A percentile compares a stretch with the other conserved stretches of the same genome.
These are phyloP conservation scores for Epinotia nisella DNA, from an alignment of 2,888 invertebrate genomes.

Conservation along the genomic window DNA sequence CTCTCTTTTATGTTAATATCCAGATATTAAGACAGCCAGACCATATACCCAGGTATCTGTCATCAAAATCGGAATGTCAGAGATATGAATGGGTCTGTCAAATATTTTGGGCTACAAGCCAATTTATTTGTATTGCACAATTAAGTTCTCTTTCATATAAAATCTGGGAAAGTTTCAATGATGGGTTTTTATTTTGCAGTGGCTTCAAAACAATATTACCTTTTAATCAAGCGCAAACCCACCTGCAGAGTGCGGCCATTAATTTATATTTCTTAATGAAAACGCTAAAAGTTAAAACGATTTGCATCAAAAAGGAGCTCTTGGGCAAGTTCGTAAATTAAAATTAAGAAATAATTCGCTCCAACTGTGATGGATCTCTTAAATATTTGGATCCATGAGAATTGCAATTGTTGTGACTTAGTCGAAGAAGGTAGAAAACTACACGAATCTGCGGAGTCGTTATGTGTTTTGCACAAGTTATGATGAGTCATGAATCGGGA, in stretches of 20 bases:
- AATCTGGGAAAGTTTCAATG: neutral
- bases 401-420: neutral
- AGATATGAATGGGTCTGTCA: too few species aligned
- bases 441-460: too few species aligned
- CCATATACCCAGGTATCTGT: too few species aligned
- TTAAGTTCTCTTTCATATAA: neutral
- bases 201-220: conserved; percentile 39
- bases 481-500: too few species aligned
- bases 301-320: conserved; percentile 70
- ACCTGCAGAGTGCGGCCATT: conserved; percentile 55
- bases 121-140: too few species aligned
- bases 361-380: conserved; percentile 53
- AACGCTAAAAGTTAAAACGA: conserved; percentile 68
- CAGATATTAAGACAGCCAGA: too few species aligned
- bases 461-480: too few species aligned
- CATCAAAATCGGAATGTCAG: too few species aligned
- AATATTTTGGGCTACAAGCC: too few species aligned
- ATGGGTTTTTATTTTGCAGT: neutral
- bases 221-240: conserved; percentile 58
- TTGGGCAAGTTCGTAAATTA: conserved; percentile 67
- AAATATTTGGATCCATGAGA: neutral
- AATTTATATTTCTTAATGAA: conserved; percentile 68
- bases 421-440: neutral
- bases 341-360: conserved; percentile 74
- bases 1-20: too few species aligned